Conservation (phyloP, 2,888 invertebrate genomes). For the Parelbella ahira region DNA sequence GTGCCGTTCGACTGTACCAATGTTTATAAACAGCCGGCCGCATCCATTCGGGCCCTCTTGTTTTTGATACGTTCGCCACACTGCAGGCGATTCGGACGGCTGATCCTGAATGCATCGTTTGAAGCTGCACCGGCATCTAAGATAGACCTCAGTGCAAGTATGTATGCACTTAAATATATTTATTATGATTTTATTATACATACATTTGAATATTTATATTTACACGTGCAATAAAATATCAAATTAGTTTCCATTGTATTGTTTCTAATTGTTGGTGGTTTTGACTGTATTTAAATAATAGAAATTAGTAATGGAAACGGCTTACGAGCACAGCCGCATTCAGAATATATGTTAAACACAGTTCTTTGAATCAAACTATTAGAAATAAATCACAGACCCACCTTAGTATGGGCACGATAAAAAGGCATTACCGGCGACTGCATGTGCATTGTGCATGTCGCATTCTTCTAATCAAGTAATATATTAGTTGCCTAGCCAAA, state of each 20-base stretch:
- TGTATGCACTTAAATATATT: slow-evolving; percentile 59
- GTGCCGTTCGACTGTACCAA: slow-evolving; percentile 53
- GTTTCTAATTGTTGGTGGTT: too few relatives aligned
- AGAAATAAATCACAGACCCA: slow-evolving; percentile 22
- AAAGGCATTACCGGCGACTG: slow-evolving; percentile 17
- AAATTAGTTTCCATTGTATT: too few relatives aligned
- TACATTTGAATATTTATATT: too few relatives aligned
- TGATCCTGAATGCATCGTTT: slow-evolving; percentile 50
- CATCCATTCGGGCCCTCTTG: slow-evolving; percentile 60
- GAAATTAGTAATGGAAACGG: slow-evolving; percentile 13
- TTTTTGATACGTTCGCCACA: slow-evolving; percentile 54
- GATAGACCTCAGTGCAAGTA: slow-evolving; percentile 56
- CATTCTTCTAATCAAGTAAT: slow-evolving; percentile 25
- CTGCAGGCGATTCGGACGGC: slow-evolving; percentile 45
- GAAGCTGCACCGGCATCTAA: slow-evolving; percentile 40
- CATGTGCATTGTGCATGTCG: slow-evolving; percentile 28
- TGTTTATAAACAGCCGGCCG: slow-evolving; percentile 78
- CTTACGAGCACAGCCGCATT: slow-evolving; percentile 20
- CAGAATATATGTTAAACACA: not conserved
- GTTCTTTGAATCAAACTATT: slow-evolving; percentile 20
- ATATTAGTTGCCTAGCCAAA: slow-evolving; percentile 30
- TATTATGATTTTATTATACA: too few relatives aligned
- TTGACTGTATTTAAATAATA: too few relatives aligned
- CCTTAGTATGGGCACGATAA: slow-evolving; percentile 4
- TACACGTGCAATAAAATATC: too few relatives aligned